phyloP scores from a whole-genome alignment of 64 coral and sea anemone genomes.

The Stichodactyla mertensii region DNA sequence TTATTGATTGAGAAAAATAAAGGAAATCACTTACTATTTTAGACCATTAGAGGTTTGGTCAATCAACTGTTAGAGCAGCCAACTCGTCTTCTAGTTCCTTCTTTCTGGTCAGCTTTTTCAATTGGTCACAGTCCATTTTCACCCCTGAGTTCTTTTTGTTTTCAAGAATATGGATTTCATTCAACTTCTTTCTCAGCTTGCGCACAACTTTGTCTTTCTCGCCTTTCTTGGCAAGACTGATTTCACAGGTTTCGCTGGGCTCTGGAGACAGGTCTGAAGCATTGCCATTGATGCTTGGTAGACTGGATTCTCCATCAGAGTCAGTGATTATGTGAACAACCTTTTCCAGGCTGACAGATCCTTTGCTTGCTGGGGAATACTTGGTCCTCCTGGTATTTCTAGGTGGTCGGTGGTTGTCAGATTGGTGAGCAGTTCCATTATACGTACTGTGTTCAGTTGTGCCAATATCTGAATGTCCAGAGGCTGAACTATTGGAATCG shows the following conservation, averaged over 20 bases:
- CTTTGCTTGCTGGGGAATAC: neutral
- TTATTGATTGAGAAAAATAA: neutral
- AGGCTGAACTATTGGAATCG: constrained; percentile 60
- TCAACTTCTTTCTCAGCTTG: constrained; percentile 91
- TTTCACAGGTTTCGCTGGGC: constrained; percentile 5
- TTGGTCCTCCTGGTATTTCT: neutral
- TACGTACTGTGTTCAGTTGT: constrained; percentile 26
- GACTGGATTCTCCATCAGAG: constrained; percentile 24
- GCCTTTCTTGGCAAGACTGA: constrained; percentile 17
- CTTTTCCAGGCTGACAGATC: constrained; percentile 5
- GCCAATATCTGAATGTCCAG: constrained; percentile 59
- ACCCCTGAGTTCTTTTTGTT: constrained; percentile 50
- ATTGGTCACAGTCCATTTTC: constrained; percentile 85
- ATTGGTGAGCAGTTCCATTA: constrained; percentile 44
- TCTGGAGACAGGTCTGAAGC: constrained; percentile 13
- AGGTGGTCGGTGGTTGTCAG: constrained; percentile 7
- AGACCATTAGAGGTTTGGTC: constrained; percentile 3
- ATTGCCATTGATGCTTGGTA: constrained; percentile 22
- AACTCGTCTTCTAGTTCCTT: constrained; percentile 78
- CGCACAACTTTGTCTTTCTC: constrained; percentile 83
- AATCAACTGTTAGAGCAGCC: constrained; percentile 19
- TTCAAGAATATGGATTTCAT: constrained; percentile 69
- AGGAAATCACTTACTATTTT: neutral
- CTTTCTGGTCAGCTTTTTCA: constrained; percentile 88
- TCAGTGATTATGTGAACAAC: constrained; percentile 19